These are phyloP conservation scores for Cheumatopsyche charites DNA, from an alignment of 1,140 invertebrate genomes.

Conservation along the genomic window DNA sequence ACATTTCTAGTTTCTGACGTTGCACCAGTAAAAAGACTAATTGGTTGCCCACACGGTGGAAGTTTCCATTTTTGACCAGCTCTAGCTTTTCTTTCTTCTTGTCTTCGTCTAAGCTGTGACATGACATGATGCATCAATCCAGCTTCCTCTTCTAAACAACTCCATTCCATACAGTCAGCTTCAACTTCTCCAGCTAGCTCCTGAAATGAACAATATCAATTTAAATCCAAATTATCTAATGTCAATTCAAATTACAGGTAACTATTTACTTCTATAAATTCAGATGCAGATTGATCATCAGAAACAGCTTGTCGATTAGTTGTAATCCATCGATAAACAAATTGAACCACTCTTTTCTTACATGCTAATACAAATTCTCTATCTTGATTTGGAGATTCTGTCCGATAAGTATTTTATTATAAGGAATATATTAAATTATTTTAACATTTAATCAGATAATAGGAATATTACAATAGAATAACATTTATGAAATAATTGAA, in stretches of 20 bases:
- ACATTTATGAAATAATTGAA: conserved; percentile 50
- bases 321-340: conserved; percentile 79
- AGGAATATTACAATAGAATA: neutral
- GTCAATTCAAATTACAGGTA: conserved; percentile 16
- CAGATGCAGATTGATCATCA: conserved; percentile 72
- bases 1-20: conserved; percentile 60
- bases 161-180: conserved; percentile 60
- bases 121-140: conserved; percentile 72
- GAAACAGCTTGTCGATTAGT: conserved; percentile 77
- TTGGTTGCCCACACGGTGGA: conserved; percentile 70
- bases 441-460: neutral
- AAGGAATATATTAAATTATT: conserved; percentile 10
- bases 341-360: conserved; percentile 78
- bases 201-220: conserved; percentile 53
- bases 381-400: conserved; percentile 67
- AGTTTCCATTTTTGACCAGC: conserved; percentile 73
- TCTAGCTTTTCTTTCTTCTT: conserved; percentile 64
- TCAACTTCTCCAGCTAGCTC: conserved; percentile 75
- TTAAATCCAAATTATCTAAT: conserved; percentile 32
- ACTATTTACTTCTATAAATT: conserved; percentile 70
- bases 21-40: conserved; percentile 67
- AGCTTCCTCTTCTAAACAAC: conserved; percentile 66
- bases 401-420: conserved; percentile 60
- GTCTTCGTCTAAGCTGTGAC: conserved; percentile 64
- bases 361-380: conserved; percentile 75